Evolutionary conservation across 2,797 vertebrate genomes (phyloP), one percentile per base, ranked within the genome.

Genomic region (Poliocrania exsul): DNA sequence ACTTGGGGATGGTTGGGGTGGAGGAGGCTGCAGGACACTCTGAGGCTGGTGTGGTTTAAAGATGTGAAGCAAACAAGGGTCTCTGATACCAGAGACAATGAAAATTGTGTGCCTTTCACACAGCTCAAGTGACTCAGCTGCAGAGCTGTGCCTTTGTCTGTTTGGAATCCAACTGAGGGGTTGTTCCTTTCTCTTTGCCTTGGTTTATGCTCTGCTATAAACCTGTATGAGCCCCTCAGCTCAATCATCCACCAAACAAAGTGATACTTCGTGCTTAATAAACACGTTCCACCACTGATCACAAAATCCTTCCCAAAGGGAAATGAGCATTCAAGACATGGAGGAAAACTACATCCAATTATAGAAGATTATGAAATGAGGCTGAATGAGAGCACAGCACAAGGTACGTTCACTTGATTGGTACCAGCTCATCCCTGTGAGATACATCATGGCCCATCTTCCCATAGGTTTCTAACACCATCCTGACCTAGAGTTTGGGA

Each of bases 181-280:
- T 42, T 67, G 31, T 66, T 82, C 69, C 74, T n/a, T 53, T 49
- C 67, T 78, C 60, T 50, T 69, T 93, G 61, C 53, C 37, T 53
- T 50, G 35, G 17, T 90, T 90, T 88, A 40, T 57, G 54, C 35
- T 86, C 57, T 81, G 56, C 69, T 65, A 15, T 81, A 92, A 91
- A 86, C 38, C 79, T 64, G 29, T 13, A 49, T 0, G 1, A 82
- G 64, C 44, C 44, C 47, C 67, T 64, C 75, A 67, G 53, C 80
- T 67, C 66, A 78, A 33, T 69, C 72, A 80, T 13, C 89, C 69
- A 66, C 58, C 58, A 69, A 85, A 96, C 66, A 92, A 93, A 87
- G n/a, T 20, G 25, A 83, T 65, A 12, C 6, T 69, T 65, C 0
- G 1, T 72, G 75, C 28, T 75, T 46, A 86, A 88, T 62, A 80